phyloP scores from a whole-genome alignment of 92 coral and sea anemone species.

The Paramuricea clavata region DNA sequence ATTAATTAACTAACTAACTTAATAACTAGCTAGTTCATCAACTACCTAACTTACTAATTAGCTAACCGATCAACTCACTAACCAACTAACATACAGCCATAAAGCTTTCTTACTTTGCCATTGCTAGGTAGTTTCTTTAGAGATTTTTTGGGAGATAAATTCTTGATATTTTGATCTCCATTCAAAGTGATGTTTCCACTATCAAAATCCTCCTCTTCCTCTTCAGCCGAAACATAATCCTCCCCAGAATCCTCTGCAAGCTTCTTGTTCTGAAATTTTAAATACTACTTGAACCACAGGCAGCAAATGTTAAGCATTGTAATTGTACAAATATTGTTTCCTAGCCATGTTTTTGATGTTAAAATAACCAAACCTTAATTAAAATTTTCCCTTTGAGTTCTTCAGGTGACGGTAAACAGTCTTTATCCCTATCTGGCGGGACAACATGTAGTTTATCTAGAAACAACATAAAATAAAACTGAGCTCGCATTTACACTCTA shows the following conservation, averaged over 20 bases:
- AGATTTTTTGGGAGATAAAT: constrained; percentile 72
- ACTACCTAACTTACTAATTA: no score
- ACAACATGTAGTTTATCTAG: constrained; percentile 81
- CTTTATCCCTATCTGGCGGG: constrained; percentile 89
- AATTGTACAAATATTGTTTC: no score
- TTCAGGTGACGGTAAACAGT: constrained; percentile 87
- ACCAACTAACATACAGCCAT: no score
- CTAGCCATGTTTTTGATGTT: no score
- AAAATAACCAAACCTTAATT: constrained; percentile 82
- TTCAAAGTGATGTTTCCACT: constrained; percentile 65
- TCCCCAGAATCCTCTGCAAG: constrained; percentile 78
- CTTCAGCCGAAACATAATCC: constrained; percentile 96
- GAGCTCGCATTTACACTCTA: no score
- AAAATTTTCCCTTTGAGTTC: constrained; percentile 83
- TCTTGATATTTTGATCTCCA: constrained; percentile 76
- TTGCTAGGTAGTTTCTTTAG: constrained; percentile 26
- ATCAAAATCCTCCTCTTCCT: constrained; percentile 79
- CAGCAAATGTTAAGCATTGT: no score
- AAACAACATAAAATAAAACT: no score
- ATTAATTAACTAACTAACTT: no score
- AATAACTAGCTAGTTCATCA: no score
- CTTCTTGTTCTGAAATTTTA: constrained; percentile 81
- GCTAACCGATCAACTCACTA: background rate
- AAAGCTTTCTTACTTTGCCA: constrained; percentile 73
- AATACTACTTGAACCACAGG: no score